Base-by-base conservation (phyloP, 1,140 invertebrate genomes). In the Drosophila pectinifera region DNA sequence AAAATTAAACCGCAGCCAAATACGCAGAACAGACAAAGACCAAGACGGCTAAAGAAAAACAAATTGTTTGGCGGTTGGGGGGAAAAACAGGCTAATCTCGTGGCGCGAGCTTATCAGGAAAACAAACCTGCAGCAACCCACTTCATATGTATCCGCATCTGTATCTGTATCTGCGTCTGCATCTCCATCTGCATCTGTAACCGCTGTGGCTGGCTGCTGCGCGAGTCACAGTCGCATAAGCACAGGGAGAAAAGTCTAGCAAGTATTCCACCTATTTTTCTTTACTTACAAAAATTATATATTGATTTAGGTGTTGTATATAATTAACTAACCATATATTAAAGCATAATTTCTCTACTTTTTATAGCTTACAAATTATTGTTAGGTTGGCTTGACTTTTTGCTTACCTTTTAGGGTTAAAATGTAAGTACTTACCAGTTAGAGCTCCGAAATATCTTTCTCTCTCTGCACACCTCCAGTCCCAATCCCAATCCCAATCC, bases 61-160 rank as follows among this genome's bases (percentile, higher is more conserved):
- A 54, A 57, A 16, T 72, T 42, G 24, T 16, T 31, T 34, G 20
- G 24, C 38, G 38, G 61, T n/a, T 24, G 58, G 14, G 31, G 28
- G 36, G 18, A 53, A 34, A 46, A 58, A 63, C 54, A 74, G 74
- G 73, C 83, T 85, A 85, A 84, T 84, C 81, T 84, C 56, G 57
- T 62, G 65, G 63, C 65, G 75, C 80, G 61, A 85, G 77, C 81
- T 85, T 85, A 85, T 85, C 82, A 75, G 69, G 43, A 77, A 85
- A 85, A 85, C 78, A 86, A 85, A 83, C 80, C 80, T 82, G 80
- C 80, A 78, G 79, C 80, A 85, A 86, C 81, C 81, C 73, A 85
- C 81, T 77, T 78, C 84, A 84, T 84, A 58, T 80, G 77, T 77
- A 73, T 80, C 67, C 76, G 62, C 73, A 74, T 67, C 70, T 77